Conservation (phyloP, 2,113 vertebrate species). For the Connochaetes taurinus region DNA sequence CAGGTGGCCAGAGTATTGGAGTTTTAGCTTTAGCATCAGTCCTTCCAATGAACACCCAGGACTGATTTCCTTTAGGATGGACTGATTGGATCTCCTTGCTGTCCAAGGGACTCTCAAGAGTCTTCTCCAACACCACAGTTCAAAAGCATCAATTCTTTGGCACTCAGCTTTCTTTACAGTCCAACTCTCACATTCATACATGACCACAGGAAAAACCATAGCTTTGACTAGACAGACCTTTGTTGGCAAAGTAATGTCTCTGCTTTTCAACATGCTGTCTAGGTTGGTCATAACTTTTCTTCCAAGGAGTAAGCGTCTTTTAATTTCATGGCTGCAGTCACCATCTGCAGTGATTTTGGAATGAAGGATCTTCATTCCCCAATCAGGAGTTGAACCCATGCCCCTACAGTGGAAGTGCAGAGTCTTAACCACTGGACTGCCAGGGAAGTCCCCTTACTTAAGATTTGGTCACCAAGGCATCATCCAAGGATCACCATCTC, state of each 20-base stretch:
- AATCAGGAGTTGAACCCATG: not conserved
- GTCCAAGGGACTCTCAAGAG: not conserved
- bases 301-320: rapidly evolving
- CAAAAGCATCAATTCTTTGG: not conserved
- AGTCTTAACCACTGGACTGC: not conserved
- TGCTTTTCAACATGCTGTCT: not conserved
- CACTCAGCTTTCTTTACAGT: not conserved
- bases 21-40: not conserved
- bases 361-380: not conserved
- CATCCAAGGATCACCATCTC: not conserved
- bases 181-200: not conserved
- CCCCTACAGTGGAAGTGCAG: not conserved
- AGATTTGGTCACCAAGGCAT: not conserved
- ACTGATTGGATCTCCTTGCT: not conserved
- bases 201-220: not conserved
- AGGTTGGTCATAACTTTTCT: rapidly evolving
- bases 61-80: not conserved
- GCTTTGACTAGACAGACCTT: not conserved
- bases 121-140: not conserved
- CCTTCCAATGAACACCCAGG: not conserved
- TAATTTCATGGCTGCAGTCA: not conserved
- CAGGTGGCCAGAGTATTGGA: not conserved
- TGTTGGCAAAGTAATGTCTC: not conserved
- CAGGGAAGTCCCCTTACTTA: not conserved
- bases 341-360: not conserved